phyloP scores from a whole-genome alignment of 2,888 invertebrate genomes.

The Synergus japonicus region DNA sequence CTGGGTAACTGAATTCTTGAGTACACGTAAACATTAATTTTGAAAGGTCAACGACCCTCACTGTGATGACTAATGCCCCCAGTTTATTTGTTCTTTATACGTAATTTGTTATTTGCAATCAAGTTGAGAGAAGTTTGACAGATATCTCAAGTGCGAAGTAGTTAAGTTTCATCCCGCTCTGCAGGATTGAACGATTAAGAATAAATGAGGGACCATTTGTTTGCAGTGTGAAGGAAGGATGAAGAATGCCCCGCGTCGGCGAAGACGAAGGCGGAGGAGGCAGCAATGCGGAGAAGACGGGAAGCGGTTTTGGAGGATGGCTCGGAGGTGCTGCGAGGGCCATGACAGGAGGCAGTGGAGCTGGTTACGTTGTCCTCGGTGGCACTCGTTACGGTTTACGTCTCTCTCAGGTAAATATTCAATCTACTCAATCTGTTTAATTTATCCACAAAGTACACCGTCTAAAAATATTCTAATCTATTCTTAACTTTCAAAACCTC shows the following conservation, averaged over 20 bases:
- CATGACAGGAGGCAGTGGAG: slow-evolving; percentile 66
- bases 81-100: not conserved
- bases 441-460: not conserved
- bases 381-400: slow-evolving; percentile 86
- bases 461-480: not conserved
- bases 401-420: slow-evolving; percentile 72
- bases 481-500: not conserved
- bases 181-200: slow-evolving; percentile 19
- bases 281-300: slow-evolving; percentile 59
- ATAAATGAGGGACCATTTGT: slow-evolving; percentile 31
- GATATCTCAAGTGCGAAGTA: not conserved
- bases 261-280: slow-evolving; percentile 72
- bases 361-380: slow-evolving; percentile 83
- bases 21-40: not conserved
- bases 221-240: slow-evolving; percentile 71
- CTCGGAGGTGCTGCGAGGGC: slow-evolving; percentile 71
- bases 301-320: slow-evolving; percentile 68
- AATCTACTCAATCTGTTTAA: not conserved
- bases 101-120: slow-evolving; percentile 9
- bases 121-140: not conserved
- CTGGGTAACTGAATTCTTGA: not conserved
- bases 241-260: slow-evolving; percentile 75
- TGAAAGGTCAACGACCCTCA: not conserved
- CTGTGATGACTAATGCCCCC: not conserved
- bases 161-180: not conserved